Evolutionary conservation across 2,113 vertebrate species (phyloP).

Genomic region (Cathartes aura): DNA sequence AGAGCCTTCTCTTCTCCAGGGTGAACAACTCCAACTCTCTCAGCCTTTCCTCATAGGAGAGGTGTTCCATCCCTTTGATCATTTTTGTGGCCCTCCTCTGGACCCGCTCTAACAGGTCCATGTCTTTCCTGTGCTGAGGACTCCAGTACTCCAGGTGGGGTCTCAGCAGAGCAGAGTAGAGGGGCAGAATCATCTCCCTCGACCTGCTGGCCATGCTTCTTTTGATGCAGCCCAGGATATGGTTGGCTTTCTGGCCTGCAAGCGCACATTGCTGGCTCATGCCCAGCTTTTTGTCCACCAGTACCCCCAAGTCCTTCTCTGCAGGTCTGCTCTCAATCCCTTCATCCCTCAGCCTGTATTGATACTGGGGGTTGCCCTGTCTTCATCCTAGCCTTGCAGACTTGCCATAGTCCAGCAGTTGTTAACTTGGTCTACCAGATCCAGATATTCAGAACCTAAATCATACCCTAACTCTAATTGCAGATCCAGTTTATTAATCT

Average conservation of each 20-base stretch:
- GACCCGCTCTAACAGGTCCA: neutral
- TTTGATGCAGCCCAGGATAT: too few species aligned
- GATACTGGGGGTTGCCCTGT: rapidly evolving
- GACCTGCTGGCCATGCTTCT: neutral
- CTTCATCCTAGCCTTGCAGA: neutral
- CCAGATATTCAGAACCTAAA: neutral
- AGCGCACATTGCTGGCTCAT: rapidly evolving
- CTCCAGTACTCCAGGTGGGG: neutral
- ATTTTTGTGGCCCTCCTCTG: neutral
- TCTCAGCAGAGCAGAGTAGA: neutral
- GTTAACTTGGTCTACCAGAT: neutral
- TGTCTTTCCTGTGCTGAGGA: neutral
- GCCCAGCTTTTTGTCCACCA: neutral
- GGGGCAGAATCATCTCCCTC: neutral
- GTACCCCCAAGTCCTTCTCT: neutral
- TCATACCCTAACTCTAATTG: neutral
- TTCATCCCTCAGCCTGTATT: neutral
- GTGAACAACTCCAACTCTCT: neutral
- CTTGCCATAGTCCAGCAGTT: neutral
- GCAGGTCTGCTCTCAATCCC: neutral
- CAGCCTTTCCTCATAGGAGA: neutral
- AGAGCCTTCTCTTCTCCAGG: neutral
- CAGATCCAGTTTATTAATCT: neutral
- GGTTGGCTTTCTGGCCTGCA: neutral
- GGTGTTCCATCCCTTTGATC: neutral